A percentile compares a stretch with the other conserved stretches of the same genome.
phyloP scores from a whole-genome alignment of 2,888 invertebrate genomes.

The Dichetophora obliterata region DNA sequence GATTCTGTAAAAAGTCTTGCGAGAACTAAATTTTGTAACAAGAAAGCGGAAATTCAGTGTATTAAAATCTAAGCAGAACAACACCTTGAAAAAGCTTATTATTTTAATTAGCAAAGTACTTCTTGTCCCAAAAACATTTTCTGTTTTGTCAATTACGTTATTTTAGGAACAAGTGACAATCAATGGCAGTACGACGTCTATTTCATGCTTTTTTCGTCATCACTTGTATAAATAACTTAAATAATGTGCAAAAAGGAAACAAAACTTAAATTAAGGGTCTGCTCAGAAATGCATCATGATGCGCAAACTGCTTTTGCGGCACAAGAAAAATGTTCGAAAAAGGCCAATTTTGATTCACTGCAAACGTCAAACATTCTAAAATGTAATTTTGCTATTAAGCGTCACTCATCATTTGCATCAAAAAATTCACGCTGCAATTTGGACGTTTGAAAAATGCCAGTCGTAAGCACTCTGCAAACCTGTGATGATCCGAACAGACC shows the following conservation, averaged over 20 bases:
- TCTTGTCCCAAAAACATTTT: conserved; percentile 25
- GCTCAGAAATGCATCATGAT: too few species aligned
- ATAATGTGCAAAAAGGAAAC: not conserved
- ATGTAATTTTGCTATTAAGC: too few species aligned
- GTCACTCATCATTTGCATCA: too few species aligned
- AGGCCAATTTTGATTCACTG: too few species aligned
- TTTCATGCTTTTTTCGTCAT: conserved; percentile 3
- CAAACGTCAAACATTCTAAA: too few species aligned
- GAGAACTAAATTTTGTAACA: conserved; percentile 44
- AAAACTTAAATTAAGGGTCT: not conserved
- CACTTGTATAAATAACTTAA: not conserved
- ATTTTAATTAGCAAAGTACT: conserved; percentile 9
- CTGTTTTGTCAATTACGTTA: not conserved
- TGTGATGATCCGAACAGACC: too few species aligned
- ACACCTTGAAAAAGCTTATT: conserved; percentile 37
- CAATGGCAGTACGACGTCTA: conserved; percentile 4
- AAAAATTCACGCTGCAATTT: too few species aligned
- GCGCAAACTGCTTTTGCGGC: too few species aligned
- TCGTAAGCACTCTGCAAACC: too few species aligned
- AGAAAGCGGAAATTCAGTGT: conserved; percentile 43
- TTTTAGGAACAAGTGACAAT: conserved; percentile 22
- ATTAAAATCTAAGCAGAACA: conserved; percentile 6
- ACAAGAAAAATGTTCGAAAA: too few species aligned
- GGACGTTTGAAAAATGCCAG: too few species aligned
- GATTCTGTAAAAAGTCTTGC: conserved; percentile 47